These are phyloP conservation scores for Pseudochromis fuscus DNA, from an alignment of 2,797 vertebrate genomes.

Conservation along the genomic window DNA sequence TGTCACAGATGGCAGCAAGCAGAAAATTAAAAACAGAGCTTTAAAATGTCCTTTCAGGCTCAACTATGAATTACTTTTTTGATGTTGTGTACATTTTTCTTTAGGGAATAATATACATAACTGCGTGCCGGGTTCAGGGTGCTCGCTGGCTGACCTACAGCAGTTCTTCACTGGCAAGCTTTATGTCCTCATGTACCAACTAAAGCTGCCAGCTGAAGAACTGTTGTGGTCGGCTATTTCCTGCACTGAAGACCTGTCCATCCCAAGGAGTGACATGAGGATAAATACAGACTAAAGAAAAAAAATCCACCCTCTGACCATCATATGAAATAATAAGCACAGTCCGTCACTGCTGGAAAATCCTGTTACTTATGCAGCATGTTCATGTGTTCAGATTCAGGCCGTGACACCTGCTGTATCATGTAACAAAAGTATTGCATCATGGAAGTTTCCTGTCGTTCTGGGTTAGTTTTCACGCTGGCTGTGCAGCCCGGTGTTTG, in stretches of 20 bases:
- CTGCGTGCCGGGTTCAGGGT: slow-evolving; percentile 17
- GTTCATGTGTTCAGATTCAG: slow-evolving; percentile 75
- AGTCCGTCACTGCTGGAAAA: slow-evolving; percentile 9
- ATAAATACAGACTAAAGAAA: slow-evolving; percentile 17
- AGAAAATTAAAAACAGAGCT: slow-evolving; percentile 3
- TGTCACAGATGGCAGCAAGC: neutral
- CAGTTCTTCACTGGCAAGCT: slow-evolving; percentile 99
- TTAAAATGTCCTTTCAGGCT: slow-evolving; percentile 10
- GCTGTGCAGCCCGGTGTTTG: slow-evolving; percentile 18
- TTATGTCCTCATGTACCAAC: slow-evolving; percentile 96
- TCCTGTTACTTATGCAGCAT: slow-evolving; percentile 78
- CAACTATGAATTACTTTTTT: neutral
- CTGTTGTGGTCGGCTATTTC: slow-evolving; percentile 98
- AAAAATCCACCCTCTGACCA: slow-evolving; percentile 15
- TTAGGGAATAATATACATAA: slow-evolving; percentile 20
- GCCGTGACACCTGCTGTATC: slow-evolving; percentile 81
- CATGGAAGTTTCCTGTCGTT: slow-evolving; percentile 43
- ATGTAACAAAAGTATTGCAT: slow-evolving; percentile 78
- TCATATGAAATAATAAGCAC: neutral
- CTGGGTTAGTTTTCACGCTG: slow-evolving; percentile 7
- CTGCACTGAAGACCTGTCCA: slow-evolving; percentile 59
- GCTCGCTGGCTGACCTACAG: slow-evolving; percentile 93
- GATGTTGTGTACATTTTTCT: slow-evolving; percentile 6
- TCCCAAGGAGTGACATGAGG: slow-evolving; percentile 6
- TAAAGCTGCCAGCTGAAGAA: slow-evolving; percentile 99